phyloP scores from a whole-genome alignment of 1,140 invertebrate genomes.

The Brachionus plicatilis region DNA sequence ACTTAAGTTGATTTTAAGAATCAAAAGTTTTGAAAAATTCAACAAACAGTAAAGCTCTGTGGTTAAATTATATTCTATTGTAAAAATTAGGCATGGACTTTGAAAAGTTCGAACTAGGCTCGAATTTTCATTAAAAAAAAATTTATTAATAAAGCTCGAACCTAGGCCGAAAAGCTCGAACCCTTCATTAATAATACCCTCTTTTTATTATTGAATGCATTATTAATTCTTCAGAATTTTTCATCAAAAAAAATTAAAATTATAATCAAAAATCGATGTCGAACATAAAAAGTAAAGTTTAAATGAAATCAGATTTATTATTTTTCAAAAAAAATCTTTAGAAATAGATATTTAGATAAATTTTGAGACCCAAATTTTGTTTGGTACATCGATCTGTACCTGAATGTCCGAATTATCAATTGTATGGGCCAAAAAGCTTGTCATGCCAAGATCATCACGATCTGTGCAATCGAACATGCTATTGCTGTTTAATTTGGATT shows the following conservation, averaged over 20 bases:
- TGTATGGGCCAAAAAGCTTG: slow-evolving; percentile 29
- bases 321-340: background rate
- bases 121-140: too few relatives aligned
- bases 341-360: slow-evolving; percentile 3
- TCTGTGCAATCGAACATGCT: slow-evolving; percentile 24
- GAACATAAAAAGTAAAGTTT: background rate
- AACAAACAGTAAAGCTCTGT: too few relatives aligned
- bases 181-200: too few relatives aligned
- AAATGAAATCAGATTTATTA: background rate
- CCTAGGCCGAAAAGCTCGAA: too few relatives aligned
- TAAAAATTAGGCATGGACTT: too few relatives aligned
- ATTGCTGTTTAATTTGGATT: background rate
- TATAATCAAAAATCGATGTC: background rate
- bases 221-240: too few relatives aligned
- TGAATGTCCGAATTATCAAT: slow-evolving; percentile 18
- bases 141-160: too few relatives aligned
- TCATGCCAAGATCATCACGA: slow-evolving; percentile 33
- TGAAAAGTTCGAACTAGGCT: too few relatives aligned
- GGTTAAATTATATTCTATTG: too few relatives aligned
- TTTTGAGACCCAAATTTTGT: slow-evolving; percentile 39
- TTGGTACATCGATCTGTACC: slow-evolving; percentile 38
- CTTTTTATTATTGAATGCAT: too few relatives aligned
- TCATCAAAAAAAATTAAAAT: background rate
- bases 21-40: too few relatives aligned
- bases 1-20: too few relatives aligned